Evolutionary conservation across 2,888 invertebrate genomes (phyloP).

Genomic region (Myathropa florea): DNA sequence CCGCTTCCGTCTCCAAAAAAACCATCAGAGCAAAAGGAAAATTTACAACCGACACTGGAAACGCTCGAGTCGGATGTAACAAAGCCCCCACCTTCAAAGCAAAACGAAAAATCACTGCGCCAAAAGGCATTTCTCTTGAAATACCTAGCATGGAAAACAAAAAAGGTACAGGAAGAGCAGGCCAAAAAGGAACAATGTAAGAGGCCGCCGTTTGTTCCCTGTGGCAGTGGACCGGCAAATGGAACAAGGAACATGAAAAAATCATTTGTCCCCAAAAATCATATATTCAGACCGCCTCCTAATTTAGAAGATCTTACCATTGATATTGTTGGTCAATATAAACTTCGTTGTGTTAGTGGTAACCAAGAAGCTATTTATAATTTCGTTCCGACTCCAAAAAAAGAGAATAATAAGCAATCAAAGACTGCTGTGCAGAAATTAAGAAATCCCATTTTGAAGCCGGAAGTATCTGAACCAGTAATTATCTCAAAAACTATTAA

Average conservation of each 20-base stretch:
- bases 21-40: constrained; percentile 22
- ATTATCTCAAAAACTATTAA: not conserved
- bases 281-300: constrained; percentile 65
- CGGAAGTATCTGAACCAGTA: not conserved
- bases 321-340: constrained; percentile 4
- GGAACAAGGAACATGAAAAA: constrained; percentile 6
- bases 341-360: constrained; percentile 15
- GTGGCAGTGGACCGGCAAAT: not conserved
- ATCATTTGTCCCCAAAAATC: constrained; percentile 64
- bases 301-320: constrained; percentile 51
- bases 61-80: not conserved
- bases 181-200: constrained; percentile 22
- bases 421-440: constrained; percentile 44
- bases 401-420: constrained; percentile 1
- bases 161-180: constrained; percentile 54
- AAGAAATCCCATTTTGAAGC: constrained; percentile 27
- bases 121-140: constrained; percentile 70
- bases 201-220: constrained; percentile 67
- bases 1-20: not conserved
- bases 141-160: constrained; percentile 72
- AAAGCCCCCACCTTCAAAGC: not conserved
- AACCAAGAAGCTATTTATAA: not conserved
- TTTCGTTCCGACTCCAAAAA: constrained; percentile 40
- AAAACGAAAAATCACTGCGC: constrained; percentile 28
- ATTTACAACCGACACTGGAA: not conserved